A percentile compares a stretch with the other conserved stretches of the same genome.
phyloP scores from a whole-genome alignment of 2,113 vertebrate species.

The Alces alces region DNA sequence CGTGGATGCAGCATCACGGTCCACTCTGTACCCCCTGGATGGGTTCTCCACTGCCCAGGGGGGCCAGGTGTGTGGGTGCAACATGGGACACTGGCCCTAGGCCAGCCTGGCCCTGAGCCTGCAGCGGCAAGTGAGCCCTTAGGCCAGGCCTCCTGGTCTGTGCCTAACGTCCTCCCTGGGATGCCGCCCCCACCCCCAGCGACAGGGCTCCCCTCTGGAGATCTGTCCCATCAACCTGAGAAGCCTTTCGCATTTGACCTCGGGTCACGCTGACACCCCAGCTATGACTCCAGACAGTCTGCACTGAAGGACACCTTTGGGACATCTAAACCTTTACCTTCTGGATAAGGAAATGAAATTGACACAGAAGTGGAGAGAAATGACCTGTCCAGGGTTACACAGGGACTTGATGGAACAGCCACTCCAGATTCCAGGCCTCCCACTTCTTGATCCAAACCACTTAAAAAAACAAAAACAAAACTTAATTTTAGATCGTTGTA shows the following conservation, averaged over 20 bases:
- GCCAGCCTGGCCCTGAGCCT: neutral
- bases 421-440: neutral
- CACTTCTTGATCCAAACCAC: neutral
- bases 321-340: neutral
- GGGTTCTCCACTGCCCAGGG: neutral
- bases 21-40: neutral
- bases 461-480: neutral
- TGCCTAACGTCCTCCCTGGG: neutral
- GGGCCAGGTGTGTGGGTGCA: neutral
- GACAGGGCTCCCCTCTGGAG: neutral
- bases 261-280: neutral
- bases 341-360: neutral
- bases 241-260: neutral
- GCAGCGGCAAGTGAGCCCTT: neutral
- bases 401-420: neutral
- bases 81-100: neutral
- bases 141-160: neutral
- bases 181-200: neutral
- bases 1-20: accelerated
- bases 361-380: neutral
- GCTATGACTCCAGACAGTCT: neutral
- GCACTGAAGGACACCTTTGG: neutral
- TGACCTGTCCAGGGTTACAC: neutral
- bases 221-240: neutral
- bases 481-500: neutral